A percentile compares a stretch with the other conserved stretches of the same genome.
Conservation (phyloP, 2,797 vertebrate genomes). For the Microctenopoma lineatum region DNA sequence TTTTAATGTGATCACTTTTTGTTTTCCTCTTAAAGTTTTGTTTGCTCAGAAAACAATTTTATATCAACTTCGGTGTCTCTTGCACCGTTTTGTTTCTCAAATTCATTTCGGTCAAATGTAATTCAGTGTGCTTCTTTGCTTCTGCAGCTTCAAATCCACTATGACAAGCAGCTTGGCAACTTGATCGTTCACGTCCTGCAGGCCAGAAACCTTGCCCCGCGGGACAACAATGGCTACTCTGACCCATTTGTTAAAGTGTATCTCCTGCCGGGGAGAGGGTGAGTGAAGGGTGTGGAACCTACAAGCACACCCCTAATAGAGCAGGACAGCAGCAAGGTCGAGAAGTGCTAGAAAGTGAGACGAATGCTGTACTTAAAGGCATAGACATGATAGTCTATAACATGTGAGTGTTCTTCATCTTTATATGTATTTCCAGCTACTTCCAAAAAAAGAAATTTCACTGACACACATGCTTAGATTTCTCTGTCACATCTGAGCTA, state of each 20-base stretch:
- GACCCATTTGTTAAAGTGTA: constrained; percentile 99
- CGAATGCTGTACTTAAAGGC: not conserved
- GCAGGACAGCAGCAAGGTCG: constrained; percentile 14
- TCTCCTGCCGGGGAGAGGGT: constrained; percentile 98
- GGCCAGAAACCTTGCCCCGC: constrained; percentile 92
- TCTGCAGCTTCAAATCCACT: constrained; percentile 96
- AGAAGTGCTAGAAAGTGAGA: not conserved
- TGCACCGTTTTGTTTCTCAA: not conserved
- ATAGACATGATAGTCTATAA: not conserved
- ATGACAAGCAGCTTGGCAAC: constrained; percentile 97
- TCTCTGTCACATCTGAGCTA: constrained; percentile 22
- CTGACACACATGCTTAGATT: constrained; percentile 14
- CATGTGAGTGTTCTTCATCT: not conserved
- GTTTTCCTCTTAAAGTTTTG: not conserved
- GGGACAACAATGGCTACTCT: constrained; percentile 97
- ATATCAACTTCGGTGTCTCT: not conserved
- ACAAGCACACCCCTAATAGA: constrained; percentile 8
- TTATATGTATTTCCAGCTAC: constrained; percentile 12
- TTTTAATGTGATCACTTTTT: not conserved
- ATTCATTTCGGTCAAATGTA: constrained; percentile 12
- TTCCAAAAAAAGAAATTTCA: constrained; percentile 6
- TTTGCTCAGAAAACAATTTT: not conserved
- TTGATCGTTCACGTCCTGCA: constrained; percentile 98
- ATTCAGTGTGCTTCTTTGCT: constrained; percentile 24
- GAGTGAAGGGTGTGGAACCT: constrained; percentile 73